A percentile compares a stretch with the other conserved stretches of the same genome.
phyloP scores from a whole-genome alignment of 1,140 invertebrate species.

The Drosophila ananassae region DNA sequence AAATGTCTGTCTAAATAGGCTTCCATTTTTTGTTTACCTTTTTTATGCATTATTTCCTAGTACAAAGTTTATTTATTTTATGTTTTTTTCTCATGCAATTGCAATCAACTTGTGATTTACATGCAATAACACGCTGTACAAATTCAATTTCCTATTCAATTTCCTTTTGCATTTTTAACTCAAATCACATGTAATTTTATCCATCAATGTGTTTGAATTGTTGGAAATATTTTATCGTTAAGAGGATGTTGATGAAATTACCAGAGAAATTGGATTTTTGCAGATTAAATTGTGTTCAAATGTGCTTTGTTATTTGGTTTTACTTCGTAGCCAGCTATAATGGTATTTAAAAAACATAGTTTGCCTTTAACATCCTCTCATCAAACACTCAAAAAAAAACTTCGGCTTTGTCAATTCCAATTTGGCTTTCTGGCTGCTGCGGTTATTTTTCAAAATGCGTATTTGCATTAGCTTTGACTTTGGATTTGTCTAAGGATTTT shows the following conservation, averaged over 20 bases:
- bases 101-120: conserved; percentile 23
- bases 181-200: conserved; percentile 20
- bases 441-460: conserved; percentile 46
- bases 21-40: neutral
- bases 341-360: neutral
- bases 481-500: conserved; percentile 8
- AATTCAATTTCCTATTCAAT: conserved; percentile 46
- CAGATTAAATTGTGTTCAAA: neutral
- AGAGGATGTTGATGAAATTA: neutral
- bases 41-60: neutral
- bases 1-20: neutral
- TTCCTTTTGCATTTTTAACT: conserved; percentile 27
- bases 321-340: too few relatives aligned
- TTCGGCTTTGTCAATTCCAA: conserved; percentile 19
- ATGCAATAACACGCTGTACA: conserved; percentile 32
- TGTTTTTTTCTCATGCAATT: neutral
- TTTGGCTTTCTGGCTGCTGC: conserved; percentile 47
- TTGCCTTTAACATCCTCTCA: neutral
- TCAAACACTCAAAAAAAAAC: neutral
- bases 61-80: neutral
- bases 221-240: neutral
- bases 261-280: neutral
- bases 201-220: conserved; percentile 14
- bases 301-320: neutral
- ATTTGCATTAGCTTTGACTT: conserved; percentile 48